phyloP scores from a whole-genome alignment of 2,888 invertebrate genomes.

The Caenorhabditis sp. region DNA sequence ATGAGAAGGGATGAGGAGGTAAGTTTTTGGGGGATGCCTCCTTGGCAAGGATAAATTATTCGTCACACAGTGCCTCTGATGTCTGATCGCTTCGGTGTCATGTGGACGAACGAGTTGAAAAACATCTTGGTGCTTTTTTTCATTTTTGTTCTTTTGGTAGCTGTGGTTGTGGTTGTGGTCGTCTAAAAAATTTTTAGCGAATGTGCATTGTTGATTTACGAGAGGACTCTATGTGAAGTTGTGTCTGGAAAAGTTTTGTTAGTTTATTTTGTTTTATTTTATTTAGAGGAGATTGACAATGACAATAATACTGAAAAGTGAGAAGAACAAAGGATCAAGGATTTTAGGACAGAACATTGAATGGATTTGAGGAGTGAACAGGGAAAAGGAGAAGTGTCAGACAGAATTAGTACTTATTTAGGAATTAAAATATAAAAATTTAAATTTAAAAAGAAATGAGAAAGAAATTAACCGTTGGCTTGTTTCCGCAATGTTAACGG shows the following conservation, averaged over 20 bases:
- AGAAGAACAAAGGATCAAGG: background rate
- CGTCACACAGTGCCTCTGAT: slow-evolving; percentile 46
- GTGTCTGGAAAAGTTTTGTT: background rate
- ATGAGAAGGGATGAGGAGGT: slow-evolving; percentile 7
- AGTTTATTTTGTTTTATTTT: background rate
- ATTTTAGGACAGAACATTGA: too few relatives aligned
- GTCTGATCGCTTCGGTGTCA: slow-evolving; percentile 1
- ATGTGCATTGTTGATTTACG: background rate
- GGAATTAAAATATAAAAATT: too few relatives aligned
- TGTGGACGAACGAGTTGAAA: too few relatives aligned
- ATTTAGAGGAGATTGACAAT: background rate
- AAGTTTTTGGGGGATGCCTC: slow-evolving; percentile 9
- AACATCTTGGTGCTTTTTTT: too few relatives aligned
- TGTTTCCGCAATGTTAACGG: slow-evolving; percentile 11
- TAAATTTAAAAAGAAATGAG: background rate
- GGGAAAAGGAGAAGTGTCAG: background rate
- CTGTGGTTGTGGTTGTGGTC: too few relatives aligned
- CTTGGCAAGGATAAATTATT: slow-evolving; percentile 36
- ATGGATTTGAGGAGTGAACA: too few relatives aligned
- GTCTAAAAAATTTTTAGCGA: background rate
- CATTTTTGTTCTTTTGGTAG: too few relatives aligned
- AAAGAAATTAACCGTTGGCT: slow-evolving; percentile 47
- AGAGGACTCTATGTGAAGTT: background rate
- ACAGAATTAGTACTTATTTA: slow-evolving; percentile 40
- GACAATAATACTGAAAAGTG: slow-evolving; percentile 3